These are phyloP conservation scores for Ridgeia piscesae DNA, from an alignment of 1,140 invertebrate genomes.

Conservation along the genomic window DNA sequence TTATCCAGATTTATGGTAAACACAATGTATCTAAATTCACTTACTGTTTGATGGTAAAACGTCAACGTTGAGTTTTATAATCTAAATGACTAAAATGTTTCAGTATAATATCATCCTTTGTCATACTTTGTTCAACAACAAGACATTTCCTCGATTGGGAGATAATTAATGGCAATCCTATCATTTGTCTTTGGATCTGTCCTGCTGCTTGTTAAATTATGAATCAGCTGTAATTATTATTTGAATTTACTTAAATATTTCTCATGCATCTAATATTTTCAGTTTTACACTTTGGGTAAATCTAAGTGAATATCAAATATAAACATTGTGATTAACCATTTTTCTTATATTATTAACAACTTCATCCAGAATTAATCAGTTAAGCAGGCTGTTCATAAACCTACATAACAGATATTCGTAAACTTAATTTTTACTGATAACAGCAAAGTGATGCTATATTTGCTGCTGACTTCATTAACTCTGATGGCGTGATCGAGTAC, in stretches of 20 bases:
- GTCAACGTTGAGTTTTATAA: background rate
- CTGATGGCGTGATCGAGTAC: too few species aligned
- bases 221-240: background rate
- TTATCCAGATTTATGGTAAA: too few species aligned
- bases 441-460: too few species aligned
- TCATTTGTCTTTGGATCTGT: background rate
- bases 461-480: too few species aligned
- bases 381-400: background rate
- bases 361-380: background rate
- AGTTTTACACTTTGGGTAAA: background rate
- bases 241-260: background rate
- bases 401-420: too few species aligned
- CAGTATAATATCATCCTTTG: background rate
- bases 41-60: background rate
- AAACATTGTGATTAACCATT: background rate
- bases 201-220: background rate
- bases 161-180: background rate
- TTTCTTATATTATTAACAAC: background rate
- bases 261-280: background rate
- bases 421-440: too few species aligned
- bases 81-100: background rate
- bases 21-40: too few species aligned
- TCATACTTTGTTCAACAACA: background rate
- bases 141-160: background rate
- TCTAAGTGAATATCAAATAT: background rate